Base-by-base conservation (phyloP, 1,140 invertebrate genomes). In the Eueides isabella region DNA sequence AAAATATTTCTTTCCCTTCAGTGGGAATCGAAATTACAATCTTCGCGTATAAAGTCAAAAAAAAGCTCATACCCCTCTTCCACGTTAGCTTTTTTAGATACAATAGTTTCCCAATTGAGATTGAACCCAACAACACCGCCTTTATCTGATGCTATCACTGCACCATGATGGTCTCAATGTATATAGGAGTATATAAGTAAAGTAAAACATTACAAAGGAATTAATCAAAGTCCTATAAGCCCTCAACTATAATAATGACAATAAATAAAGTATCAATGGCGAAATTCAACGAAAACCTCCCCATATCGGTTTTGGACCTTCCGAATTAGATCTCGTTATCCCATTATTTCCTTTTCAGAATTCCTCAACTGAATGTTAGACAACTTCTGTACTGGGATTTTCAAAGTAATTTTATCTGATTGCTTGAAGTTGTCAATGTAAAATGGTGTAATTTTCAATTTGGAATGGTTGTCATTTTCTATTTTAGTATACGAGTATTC, bases 401-500 rank as follows among this genome's bases (percentile, higher is more conserved):
- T 23, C 48, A 26, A 55, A 55, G 23, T 55, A 55, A 26, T 55
- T 26, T 55, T 11, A 55, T 55, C 48, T 55, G 48, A 55, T 55
- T 55, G 23, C 19, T 55, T 55, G 19, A 55, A 55, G 48, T 55
- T 55, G 48, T 26, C 48, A 26, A n/a, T 55, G 48, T 55, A 55
- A 55, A 55, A 26, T 55, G 9, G 44, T 55, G 2, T 7, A 26
- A 11, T 23, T 26, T 55, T 26, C 11, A 4, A 23, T 55, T 55
- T 55, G 26, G 48, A 55, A 55, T 55, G 3, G 2, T 26, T 11
- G 4, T 12, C 6, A 55, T 23, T 26, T 55, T 3, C 23, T 23
- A 12, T 48, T 48, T 48, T 23, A 19, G 7, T 48, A n/a, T n/a
- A n/a, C n/a, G n/a, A n/a, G n/a, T 48, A 9, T 48, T 38, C 5